A percentile compares a stretch with the other conserved stretches of the same genome.
Conservation (phyloP, 2,888 invertebrate species). For the Lithophane ornitopus region DNA sequence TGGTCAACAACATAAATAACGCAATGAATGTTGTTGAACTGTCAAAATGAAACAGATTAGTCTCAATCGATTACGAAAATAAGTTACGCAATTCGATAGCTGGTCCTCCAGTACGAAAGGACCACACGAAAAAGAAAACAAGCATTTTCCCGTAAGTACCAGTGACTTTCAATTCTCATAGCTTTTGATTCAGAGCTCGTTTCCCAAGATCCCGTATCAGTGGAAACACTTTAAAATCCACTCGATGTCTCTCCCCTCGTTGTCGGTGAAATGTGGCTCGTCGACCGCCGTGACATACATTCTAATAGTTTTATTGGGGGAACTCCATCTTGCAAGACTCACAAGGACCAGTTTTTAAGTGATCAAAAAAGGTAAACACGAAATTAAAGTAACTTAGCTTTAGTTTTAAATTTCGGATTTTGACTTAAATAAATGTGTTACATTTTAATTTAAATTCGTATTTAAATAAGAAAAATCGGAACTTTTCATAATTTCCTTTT, state of each 20-base stretch:
- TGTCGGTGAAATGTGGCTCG: conserved; percentile 79
- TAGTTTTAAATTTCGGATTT: too few species aligned
- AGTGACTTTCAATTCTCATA: conserved; percentile 33
- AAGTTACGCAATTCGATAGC: too few species aligned
- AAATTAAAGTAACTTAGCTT: background rate
- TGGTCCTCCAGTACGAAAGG: background rate
- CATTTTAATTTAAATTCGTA: background rate
- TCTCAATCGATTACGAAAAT: too few species aligned
- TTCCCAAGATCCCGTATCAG: conserved; percentile 47
- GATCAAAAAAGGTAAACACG: background rate
- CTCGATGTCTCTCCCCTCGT: conserved; percentile 74
- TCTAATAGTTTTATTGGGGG: conserved; percentile 84
- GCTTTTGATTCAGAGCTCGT: conserved; percentile 36
- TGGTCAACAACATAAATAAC: too few species aligned
- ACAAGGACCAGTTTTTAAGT: conserved; percentile 59
- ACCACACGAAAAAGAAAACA: background rate
- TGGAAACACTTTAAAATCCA: conserved; percentile 76
- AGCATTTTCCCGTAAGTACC: background rate
- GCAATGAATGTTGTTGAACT: too few species aligned
- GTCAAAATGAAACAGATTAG: too few species aligned
- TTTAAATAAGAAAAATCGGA: background rate
- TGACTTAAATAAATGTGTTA: background rate
- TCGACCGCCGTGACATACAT: conserved; percentile 85
- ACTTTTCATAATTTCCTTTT: background rate
- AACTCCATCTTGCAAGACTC: conserved; percentile 59